Evolutionary conservation across 2,888 invertebrate genomes (phyloP).

Genomic region (Athetis lepigone): DNA sequence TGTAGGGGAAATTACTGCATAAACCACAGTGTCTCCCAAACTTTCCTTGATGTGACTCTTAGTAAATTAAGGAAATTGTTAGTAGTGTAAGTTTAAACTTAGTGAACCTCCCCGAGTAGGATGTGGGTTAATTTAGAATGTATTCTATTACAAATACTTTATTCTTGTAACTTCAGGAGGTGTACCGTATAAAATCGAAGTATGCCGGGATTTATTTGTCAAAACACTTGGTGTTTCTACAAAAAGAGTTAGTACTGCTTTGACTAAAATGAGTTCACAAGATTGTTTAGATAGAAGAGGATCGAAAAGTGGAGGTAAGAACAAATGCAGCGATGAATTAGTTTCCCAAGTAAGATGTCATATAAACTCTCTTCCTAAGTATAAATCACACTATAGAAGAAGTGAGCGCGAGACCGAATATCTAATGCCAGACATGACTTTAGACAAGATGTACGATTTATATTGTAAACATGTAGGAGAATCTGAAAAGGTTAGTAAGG

Average conservation of each 20-base stretch:
- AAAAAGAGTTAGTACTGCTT: slow-evolving; percentile 47
- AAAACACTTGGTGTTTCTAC: slow-evolving; percentile 47
- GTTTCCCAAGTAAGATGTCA: slow-evolving; percentile 47
- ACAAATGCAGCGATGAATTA: slow-evolving; percentile 38
- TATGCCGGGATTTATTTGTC: slow-evolving; percentile 48
- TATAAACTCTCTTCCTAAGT: slow-evolving; percentile 43
- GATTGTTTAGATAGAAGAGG: slow-evolving; percentile 45
- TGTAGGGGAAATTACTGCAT: too few species aligned
- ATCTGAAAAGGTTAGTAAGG: slow-evolving; percentile 40
- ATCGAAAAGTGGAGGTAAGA: slow-evolving; percentile 44
- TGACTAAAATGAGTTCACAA: slow-evolving; percentile 37
- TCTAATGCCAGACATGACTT: slow-evolving; percentile 49
- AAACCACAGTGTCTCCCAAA: too few species aligned
- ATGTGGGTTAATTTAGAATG: too few species aligned
- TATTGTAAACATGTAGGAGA: slow-evolving; percentile 37
- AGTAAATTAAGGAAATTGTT: too few species aligned
- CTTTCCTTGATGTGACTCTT: too few species aligned
- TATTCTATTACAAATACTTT: too few species aligned
- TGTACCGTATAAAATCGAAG: slow-evolving; percentile 38
- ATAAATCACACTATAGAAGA: slow-evolving; percentile 39
- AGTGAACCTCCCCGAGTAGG: too few species aligned
- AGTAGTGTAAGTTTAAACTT: too few species aligned
- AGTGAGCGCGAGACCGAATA: slow-evolving; percentile 37
- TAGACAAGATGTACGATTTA: slow-evolving; percentile 40
- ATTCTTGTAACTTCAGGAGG: too few species aligned